Conservation (phyloP, 92 coral and sea anemone genomes). For the Heliopora coerulea region DNA sequence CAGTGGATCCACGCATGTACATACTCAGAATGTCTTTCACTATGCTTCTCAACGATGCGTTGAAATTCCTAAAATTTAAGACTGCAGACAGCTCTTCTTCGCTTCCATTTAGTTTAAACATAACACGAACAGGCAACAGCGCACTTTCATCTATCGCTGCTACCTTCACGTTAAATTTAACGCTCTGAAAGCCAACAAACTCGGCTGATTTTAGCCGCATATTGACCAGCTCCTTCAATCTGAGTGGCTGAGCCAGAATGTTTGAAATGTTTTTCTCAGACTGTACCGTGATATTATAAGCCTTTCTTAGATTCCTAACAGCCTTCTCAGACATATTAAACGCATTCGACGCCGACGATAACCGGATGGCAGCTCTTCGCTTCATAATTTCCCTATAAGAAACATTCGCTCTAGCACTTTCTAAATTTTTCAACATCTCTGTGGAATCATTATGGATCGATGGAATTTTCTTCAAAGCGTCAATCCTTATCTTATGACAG, state of each 20-base stretch:
- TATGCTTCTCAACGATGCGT: constrained; percentile 44
- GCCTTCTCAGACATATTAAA: constrained; percentile 50
- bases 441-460: constrained; percentile 23
- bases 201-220: background rate
- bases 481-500: constrained; percentile 52
- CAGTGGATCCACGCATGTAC: constrained; percentile 29
- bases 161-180: constrained; percentile 7
- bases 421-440: constrained; percentile 40
- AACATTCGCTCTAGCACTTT: constrained; percentile 38
- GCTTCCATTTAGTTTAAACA: constrained; percentile 9
- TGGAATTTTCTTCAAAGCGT: constrained; percentile 49
- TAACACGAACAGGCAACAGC: constrained; percentile 38
- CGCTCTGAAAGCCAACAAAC: background rate
- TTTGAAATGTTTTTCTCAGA: constrained; percentile 21
- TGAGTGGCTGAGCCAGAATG: constrained; percentile 25
- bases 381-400: constrained; percentile 52
- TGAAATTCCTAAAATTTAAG: constrained; percentile 29
- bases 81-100: constrained; percentile 6
- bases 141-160: background rate
- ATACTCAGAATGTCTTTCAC: constrained; percentile 50
- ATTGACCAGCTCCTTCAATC: background rate
- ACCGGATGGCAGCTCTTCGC: constrained; percentile 33
- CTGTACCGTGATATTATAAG: constrained; percentile 35
- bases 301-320: constrained; percentile 27
- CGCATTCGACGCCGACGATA: constrained; percentile 45